Percentiles rank a stretch among this genome's conserved stretches.
Evolutionary conservation across 1,140 invertebrate species (phyloP).

Genomic region (Heliconius hermathena): DNA sequence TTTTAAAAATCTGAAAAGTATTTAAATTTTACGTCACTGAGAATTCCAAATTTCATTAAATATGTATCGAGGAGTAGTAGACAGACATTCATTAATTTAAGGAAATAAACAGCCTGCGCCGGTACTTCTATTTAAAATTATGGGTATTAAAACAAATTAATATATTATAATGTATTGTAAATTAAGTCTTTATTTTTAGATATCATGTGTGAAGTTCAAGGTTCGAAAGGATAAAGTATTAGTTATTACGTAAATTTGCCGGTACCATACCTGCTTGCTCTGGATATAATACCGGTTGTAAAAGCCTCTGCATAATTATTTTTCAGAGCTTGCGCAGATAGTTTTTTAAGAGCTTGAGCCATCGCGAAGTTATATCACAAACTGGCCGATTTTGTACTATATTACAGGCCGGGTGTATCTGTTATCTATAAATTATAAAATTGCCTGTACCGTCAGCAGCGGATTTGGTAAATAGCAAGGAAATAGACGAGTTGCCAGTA

Average conservation of each 20-base stretch:
- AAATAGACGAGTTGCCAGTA: constrained; percentile 13
- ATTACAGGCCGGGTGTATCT: constrained; percentile 5
- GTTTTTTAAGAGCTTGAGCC: constrained; percentile 66
- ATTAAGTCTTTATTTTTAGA: not conserved
- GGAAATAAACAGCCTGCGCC: too few species aligned
- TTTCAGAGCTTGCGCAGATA: constrained; percentile 64
- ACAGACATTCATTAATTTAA: too few species aligned
- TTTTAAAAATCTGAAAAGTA: too few species aligned
- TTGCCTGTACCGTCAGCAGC: constrained; percentile 6
- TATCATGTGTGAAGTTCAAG: not conserved
- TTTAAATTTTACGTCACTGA: too few species aligned
- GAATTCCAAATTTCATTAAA: too few species aligned
- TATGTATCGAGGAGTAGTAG: too few species aligned
- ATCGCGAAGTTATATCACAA: constrained; percentile 45
- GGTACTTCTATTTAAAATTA: too few species aligned
- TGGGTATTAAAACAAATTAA: not conserved
- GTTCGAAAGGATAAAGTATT: constrained; percentile 2
- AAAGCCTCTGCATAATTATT: constrained; percentile 64
- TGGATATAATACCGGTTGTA: constrained; percentile 46
- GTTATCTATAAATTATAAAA: constrained; percentile 13
- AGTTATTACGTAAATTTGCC: constrained; percentile 42
- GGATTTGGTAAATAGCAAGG: constrained; percentile 2
- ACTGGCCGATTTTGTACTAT: constrained; percentile 6
- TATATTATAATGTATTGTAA: not conserved
- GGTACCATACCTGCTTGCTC: constrained; percentile 68